phyloP scores from a whole-genome alignment of 1,140 invertebrate genomes.

The Hetaerina americana region DNA sequence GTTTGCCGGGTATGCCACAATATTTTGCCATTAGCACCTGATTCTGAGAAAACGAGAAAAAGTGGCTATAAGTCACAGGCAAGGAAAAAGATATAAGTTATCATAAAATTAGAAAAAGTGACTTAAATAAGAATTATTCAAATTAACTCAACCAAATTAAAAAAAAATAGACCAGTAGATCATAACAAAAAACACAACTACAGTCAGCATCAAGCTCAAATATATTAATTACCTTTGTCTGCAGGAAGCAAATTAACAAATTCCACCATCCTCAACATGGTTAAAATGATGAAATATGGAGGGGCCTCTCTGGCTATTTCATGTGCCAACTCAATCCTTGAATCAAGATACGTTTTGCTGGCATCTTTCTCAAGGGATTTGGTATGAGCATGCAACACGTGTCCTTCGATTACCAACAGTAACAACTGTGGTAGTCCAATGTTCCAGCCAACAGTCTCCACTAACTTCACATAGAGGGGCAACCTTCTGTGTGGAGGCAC shows the following conservation, averaged over 20 bases:
- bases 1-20: neutral
- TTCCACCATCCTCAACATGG: conserved; percentile 47
- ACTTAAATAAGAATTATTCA: too few relatives aligned
- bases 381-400: conserved; percentile 35
- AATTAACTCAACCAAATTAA: too few relatives aligned
- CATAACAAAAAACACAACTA: too few relatives aligned
- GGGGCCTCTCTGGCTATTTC: conserved; percentile 50
- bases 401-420: conserved; percentile 51
- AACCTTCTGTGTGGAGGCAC: conserved; percentile 77
- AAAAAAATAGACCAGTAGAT: too few relatives aligned
- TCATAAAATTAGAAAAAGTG: too few relatives aligned
- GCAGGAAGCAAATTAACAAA: conserved; percentile 52
- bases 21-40: neutral
- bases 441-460: conserved; percentile 52
- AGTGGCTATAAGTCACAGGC: too few relatives aligned
- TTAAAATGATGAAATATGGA: conserved; percentile 43
- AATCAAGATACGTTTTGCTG: too few relatives aligned
- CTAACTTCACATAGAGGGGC: conserved; percentile 64
- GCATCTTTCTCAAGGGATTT: conserved; percentile 28
- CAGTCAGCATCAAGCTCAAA: conserved; percentile 1
- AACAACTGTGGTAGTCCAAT: conserved; percentile 65
- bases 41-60: neutral
- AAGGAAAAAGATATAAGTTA: too few relatives aligned
- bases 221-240: conserved; percentile 37
- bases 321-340: conserved; percentile 44